Evolutionary conservation across 2,797 vertebrate genomes (phyloP).

Genomic region (Dryobates pubescens): DNA sequence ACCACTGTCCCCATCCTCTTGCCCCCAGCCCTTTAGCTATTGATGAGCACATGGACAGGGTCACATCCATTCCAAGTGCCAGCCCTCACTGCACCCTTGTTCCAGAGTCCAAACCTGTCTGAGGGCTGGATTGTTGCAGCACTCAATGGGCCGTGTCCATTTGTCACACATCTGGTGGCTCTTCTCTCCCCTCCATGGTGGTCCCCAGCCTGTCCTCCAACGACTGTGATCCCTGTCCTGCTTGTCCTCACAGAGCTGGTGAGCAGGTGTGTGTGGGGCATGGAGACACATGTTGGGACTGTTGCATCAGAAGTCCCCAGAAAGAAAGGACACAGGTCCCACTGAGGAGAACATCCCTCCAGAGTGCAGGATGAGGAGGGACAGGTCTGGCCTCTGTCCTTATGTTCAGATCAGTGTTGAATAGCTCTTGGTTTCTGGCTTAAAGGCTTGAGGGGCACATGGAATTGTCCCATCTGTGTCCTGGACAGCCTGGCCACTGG

Average conservation of each 20-base stretch:
- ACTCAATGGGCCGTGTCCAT: accelerated
- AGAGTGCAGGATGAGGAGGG: not conserved
- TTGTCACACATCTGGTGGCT: not conserved
- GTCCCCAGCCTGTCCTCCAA: not conserved
- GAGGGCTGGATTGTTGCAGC: not conserved
- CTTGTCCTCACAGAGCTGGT: accelerated
- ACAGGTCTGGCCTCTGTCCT: not conserved
- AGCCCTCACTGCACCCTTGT: not conserved
- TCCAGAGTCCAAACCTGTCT: not conserved
- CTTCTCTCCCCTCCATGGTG: not conserved
- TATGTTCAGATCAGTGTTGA: not conserved
- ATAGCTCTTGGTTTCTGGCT: not conserved
- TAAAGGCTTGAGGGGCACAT: not conserved
- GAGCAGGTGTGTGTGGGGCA: not conserved
- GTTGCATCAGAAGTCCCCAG: accelerated
- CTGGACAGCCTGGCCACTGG: not conserved
- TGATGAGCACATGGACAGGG: not conserved
- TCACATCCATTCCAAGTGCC: not conserved
- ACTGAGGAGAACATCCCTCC: not conserved
- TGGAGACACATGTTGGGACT: not conserved
- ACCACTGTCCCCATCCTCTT: not conserved
- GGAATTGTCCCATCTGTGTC: not conserved
- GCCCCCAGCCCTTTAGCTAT: not conserved
- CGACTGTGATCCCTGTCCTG: not conserved
- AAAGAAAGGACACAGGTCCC: accelerated